Evolutionary conservation across 1,140 invertebrate species (phyloP), one percentile per base, ranked within the genome.

Genomic region (Mercenaria mercenaria): DNA sequence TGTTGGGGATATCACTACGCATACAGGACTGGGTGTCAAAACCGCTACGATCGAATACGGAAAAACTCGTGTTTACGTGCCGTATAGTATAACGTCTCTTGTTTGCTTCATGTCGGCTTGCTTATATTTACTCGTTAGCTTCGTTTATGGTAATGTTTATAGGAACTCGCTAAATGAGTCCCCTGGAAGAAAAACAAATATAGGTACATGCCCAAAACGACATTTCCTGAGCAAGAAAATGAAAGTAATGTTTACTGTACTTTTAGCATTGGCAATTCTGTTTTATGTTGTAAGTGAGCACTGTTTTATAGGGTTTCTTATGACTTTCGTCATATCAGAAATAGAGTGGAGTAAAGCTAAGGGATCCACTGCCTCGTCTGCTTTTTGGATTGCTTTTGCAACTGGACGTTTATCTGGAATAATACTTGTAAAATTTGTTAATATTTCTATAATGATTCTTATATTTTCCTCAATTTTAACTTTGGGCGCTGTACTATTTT

Each of bases 361-460:
- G 26, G 84, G 69, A 8, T 69, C 84, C 18, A 41, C n/a, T 32
- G 84, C 84, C n/a, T 50, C 69, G 10, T 76, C 84, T 8, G 29
- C 37, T 4, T 87, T 77, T 32, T 87, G 84, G 84, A 87, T 77
- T 39, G 74, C 84, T 4, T 77, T 87, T 47, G 72, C 69, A 29
- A 20, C n/a, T 29, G 84, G 84, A 0, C 84, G 84, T 26, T 47
- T 87, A n/a, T 77, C 84, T 13, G 84, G 84, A 13, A 77, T 87
- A 47, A 43, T 43, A 1, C 32, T 77, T 23, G 72, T 77, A 11
- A 87, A 64, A 61, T 77, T 10, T 23, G 13, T 87, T n/a, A 50
- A 47, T 2, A 18, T 64, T 6, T 59, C 69, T 0, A 2, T 29
- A 39, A 67, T 77, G 23, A 87, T 87, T 13, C 0, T 59, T 8